Percentiles rank a stretch among this genome's conserved stretches.
phyloP scores from a whole-genome alignment of 2,888 invertebrate species.

The Branchellion lobata region DNA sequence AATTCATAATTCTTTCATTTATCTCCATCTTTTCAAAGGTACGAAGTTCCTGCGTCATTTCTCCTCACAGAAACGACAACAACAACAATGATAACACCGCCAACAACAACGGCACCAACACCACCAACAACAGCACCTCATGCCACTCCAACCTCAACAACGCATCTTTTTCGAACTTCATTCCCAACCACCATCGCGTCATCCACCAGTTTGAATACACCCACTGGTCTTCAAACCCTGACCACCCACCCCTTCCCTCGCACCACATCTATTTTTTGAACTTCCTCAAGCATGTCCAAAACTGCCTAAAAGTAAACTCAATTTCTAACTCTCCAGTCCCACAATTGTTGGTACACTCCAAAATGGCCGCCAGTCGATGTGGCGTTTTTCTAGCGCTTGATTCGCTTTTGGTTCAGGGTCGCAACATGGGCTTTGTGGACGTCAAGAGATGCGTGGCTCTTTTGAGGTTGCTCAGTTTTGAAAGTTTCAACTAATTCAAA shows the following conservation, averaged over 20 bases:
- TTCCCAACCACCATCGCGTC: not conserved
- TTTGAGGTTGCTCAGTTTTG: constrained; percentile 37
- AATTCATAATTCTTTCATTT: too few species aligned
- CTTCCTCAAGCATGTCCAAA: constrained; percentile 40
- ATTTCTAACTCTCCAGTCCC: not conserved
- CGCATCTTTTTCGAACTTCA: too few species aligned
- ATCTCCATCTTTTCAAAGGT: too few species aligned
- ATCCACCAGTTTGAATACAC: constrained; percentile 47
- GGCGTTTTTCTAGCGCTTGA: constrained; percentile 51
- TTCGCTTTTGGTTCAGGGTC: constrained; percentile 46
- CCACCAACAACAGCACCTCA: too few species aligned
- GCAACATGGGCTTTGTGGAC: constrained; percentile 47
- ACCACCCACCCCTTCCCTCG: constrained; percentile 42
- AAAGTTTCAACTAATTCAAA: too few species aligned
- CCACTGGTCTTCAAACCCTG: constrained; percentile 35
- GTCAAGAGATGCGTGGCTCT: constrained; percentile 45
- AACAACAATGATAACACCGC: too few species aligned
- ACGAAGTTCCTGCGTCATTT: too few species aligned
- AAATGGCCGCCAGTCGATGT: constrained; percentile 49
- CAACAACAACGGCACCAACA: too few species aligned
- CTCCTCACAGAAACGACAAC: too few species aligned
- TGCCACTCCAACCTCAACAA: too few species aligned
- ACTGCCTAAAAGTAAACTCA: not conserved
- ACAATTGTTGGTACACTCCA: constrained; percentile 49
- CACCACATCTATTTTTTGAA: constrained; percentile 47